Evolutionary conservation across 2,113 vertebrate genomes (phyloP), one percentile per base, ranked within the genome.

Genomic region (Hippocampus abdominalis): DNA sequence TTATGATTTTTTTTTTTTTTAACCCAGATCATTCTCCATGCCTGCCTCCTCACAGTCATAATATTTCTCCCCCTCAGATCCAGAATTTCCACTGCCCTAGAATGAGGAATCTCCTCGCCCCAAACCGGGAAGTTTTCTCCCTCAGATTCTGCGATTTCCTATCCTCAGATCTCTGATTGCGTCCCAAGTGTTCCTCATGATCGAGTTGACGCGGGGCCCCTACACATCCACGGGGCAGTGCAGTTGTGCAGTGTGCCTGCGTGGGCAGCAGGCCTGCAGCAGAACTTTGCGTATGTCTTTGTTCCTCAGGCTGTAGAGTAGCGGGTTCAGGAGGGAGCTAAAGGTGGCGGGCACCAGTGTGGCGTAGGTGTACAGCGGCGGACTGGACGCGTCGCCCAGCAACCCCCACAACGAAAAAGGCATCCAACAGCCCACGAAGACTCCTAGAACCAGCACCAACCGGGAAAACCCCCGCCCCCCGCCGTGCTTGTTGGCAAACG

Each of bases 251-350:
- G 87, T 88, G 66, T 85, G 80, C 77, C 79, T 85, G 78, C 73
- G 91, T 89, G 64, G 93, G 66, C 96, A 98, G 86, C 93, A 95
- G 59, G 91, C 84, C 6, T 94, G 86, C 85, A 95, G 92, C 73
- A 98, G 90, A 69, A 95, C 94, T 60, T 93, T 95, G 86, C 95
- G 96, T 80, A 98, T 94, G 65, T 98, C 95, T 75, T 93, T 95
- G 89, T 98, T 95, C 71, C 96, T 90, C 88, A 96, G 95, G 82
- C 95, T 96, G 23, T 98, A 98, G 74, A 98, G 95, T 49, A 98
- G 72, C 0, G 96, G 97, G 81, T 98, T 98, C 75, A 98, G 91
- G 91, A 96, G 85, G 53, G 96, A 97, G 89, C 93, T 95, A 71
- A 93, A 95, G n/a, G 95, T 93, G 36, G 96, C 95, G 0, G 96